Percentiles rank a stretch among this genome's conserved stretches.
phyloP scores from a whole-genome alignment of 2,888 invertebrate genomes.

The Drosophila kanekoi region DNA sequence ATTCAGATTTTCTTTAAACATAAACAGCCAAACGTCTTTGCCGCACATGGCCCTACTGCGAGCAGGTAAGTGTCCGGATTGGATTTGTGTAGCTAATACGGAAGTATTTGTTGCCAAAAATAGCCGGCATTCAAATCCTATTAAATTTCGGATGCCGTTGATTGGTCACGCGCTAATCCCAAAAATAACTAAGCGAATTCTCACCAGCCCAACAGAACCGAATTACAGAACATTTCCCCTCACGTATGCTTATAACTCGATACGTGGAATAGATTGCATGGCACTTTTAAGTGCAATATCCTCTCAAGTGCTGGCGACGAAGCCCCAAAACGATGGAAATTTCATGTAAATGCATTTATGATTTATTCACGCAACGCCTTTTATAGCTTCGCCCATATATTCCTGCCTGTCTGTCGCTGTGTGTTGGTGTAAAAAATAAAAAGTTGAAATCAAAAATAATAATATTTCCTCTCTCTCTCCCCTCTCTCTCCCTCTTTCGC shows the following conservation, averaged over 20 bases:
- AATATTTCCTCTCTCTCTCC: background rate
- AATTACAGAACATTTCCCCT: background rate
- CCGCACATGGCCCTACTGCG: constrained; percentile 24
- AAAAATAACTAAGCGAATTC: background rate
- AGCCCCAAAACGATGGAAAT: constrained; percentile 30
- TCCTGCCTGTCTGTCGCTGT: background rate
- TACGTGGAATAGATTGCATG: background rate
- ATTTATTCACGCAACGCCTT: constrained; percentile 49
- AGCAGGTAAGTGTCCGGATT: constrained; percentile 20
- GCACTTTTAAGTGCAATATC: constrained; percentile 42
- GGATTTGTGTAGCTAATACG: constrained; percentile 1
- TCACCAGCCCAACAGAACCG: background rate
- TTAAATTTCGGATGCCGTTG: background rate
- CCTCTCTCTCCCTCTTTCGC: no score
- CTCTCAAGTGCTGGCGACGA: constrained; percentile 4
- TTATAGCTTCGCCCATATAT: constrained; percentile 9
- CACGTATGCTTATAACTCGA: background rate
- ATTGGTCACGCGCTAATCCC: constrained; percentile 9
- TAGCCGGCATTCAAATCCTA: constrained; percentile 11
- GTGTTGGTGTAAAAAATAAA: constrained; percentile 9
- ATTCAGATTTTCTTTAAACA: background rate
- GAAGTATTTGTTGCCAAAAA: constrained; percentile 19
- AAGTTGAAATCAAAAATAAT: constrained; percentile 9
- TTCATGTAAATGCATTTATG: constrained; percentile 60
- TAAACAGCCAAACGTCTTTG: constrained; percentile 9